phyloP scores from a whole-genome alignment of 2,888 invertebrate species.

The Heteromurus nitidus region DNA sequence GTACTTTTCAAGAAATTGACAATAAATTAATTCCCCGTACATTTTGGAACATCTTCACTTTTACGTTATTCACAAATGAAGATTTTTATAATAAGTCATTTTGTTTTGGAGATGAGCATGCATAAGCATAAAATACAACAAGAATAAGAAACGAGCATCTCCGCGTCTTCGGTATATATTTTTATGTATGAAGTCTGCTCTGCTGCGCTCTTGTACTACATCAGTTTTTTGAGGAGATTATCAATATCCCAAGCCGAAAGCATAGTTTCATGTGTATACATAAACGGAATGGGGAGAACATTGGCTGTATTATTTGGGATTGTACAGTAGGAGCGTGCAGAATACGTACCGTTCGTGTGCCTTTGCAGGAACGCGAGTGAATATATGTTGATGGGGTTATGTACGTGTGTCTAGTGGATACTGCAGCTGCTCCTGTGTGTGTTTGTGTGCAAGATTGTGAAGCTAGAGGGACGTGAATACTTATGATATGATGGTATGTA shows the following conservation, averaged over 20 bases:
- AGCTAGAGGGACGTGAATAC: slow-evolving; percentile 36
- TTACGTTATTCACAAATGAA: no score
- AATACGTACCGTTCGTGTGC: not conserved
- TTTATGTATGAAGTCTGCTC: no score
- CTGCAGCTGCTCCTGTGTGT: slow-evolving; percentile 55
- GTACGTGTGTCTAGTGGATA: slow-evolving; percentile 17
- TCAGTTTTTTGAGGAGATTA: no score
- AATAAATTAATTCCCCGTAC: no score
- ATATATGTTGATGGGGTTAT: slow-evolving; percentile 12
- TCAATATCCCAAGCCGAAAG: slow-evolving; percentile 2
- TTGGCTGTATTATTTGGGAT: not conserved
- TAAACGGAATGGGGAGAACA: not conserved
- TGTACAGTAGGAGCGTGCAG: not conserved
- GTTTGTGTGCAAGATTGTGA: slow-evolving; percentile 17
- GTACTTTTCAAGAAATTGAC: no score
- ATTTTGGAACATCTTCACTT: no score
- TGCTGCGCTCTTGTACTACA: no score
- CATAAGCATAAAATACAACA: no score
- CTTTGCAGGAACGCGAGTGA: not conserved
- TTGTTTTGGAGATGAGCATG: no score
- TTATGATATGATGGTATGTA: slow-evolving; percentile 27
- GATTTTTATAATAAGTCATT: no score
- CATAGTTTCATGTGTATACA: slow-evolving; percentile 1
- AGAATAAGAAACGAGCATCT: no score
- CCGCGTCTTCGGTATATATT: no score